A percentile compares a stretch with the other conserved stretches of the same genome.
Evolutionary conservation across 2,113 vertebrate species (phyloP).

Genomic region (Scophthalmus maximus): DNA sequence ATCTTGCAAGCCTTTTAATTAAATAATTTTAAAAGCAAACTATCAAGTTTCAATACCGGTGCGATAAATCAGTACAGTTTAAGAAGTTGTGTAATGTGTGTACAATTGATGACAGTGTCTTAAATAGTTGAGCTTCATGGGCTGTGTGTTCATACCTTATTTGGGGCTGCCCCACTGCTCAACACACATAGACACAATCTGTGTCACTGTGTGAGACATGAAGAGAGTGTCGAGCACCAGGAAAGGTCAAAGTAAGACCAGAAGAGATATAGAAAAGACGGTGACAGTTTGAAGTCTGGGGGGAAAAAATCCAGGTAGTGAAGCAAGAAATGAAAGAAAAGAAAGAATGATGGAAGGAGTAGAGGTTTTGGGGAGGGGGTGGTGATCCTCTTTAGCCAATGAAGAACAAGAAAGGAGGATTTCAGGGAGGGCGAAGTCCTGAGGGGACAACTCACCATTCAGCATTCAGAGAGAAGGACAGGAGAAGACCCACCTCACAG

Average conservation of each 20-base stretch:
- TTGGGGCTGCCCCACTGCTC: constrained; percentile 74
- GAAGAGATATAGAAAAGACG: constrained; percentile 9
- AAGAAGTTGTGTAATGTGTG: constrained; percentile 27
- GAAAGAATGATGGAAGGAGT: constrained; percentile 66
- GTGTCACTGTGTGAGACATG: constrained; percentile 69
- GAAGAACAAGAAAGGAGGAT: constrained; percentile 69
- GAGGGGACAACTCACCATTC: constrained; percentile 44
- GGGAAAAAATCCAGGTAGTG: constrained; percentile 17
- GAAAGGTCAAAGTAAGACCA: constrained; percentile 26
- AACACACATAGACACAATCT: constrained; percentile 72
- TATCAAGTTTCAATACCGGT: background rate
- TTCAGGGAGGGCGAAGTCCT: constrained; percentile 70
- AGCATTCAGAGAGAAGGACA: constrained; percentile 45
- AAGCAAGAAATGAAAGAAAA: constrained; percentile 37
- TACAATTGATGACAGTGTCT: constrained; percentile 60
- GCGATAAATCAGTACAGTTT: constrained; percentile 18
- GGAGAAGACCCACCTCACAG: constrained; percentile 19
- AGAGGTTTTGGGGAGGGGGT: constrained; percentile 65
- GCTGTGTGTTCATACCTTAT: constrained; percentile 79
- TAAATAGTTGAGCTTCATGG: constrained; percentile 55
- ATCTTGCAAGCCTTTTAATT: background rate
- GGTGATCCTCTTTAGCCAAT: constrained; percentile 77
- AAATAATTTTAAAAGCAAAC: constrained; percentile 1
- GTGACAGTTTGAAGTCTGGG: background rate
- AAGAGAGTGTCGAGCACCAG: constrained; percentile 28